These are phyloP conservation scores for Pristionchus fissidentatus DNA, from an alignment of 2,888 invertebrate genomes.

Conservation along the genomic window DNA sequence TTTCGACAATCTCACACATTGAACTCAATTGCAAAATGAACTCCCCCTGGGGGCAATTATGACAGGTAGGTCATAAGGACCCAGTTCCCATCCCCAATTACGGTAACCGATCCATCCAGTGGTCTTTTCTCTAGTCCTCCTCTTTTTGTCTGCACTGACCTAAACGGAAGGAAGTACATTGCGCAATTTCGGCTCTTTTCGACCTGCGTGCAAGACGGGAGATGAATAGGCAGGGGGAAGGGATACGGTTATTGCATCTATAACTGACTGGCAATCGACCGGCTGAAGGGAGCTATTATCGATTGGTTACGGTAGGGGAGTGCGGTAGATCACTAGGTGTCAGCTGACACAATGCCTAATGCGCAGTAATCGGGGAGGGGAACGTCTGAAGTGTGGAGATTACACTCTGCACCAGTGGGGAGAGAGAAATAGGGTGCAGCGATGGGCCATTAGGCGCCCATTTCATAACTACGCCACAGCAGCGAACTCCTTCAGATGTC, in stretches of 20 bases:
- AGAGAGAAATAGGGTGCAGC: constrained; percentile 25
- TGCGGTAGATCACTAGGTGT: neutral
- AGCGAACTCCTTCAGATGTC: neutral
- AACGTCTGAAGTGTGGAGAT: too few species aligned
- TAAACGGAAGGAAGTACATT: constrained; percentile 26
- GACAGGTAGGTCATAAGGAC: neutral
- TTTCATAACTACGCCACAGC: neutral
- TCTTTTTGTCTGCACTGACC: constrained; percentile 2
- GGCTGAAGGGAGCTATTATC: neutral
- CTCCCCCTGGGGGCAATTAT: neutral
- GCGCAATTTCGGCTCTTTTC: constrained; percentile 30
- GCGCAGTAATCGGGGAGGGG: constrained; percentile 8
- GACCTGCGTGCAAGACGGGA: too few species aligned
- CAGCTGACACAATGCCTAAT: neutral
- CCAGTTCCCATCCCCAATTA: neutral
- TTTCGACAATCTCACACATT: neutral
- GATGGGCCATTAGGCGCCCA: neutral
- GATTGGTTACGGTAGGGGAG: neutral
- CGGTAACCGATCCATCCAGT: neutral
- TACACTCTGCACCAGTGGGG: constrained; percentile 10
- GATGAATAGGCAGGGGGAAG: too few species aligned
- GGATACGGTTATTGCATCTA: neutral
- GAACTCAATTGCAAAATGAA: neutral
- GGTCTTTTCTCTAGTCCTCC: neutral
- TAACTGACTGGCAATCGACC: neutral